A percentile compares a stretch with the other conserved stretches of the same genome.
Evolutionary conservation across 2,113 vertebrate species (phyloP).

Genomic region (Colossoma macropomum): DNA sequence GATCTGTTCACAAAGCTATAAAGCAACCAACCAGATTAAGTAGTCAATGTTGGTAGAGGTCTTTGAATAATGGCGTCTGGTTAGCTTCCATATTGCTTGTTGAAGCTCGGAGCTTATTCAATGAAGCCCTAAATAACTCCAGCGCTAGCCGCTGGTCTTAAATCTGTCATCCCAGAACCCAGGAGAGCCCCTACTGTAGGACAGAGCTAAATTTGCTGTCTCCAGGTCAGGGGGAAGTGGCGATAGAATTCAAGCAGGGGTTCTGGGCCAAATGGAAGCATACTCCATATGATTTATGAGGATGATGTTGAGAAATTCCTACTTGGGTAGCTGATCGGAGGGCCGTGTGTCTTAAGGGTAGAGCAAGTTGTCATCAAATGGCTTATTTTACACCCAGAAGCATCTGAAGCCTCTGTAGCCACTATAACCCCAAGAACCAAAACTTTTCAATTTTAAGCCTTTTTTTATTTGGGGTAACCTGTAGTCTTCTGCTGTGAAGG

Average conservation of each 20-base stretch:
- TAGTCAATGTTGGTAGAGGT: not conserved
- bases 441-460: not conserved
- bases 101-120: slow-evolving; percentile 46
- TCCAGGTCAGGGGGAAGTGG: slow-evolving; percentile 49
- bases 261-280: slow-evolving; percentile 54
- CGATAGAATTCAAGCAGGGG: slow-evolving; percentile 43
- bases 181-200: slow-evolving; percentile 60
- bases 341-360: slow-evolving; percentile 47
- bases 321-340: slow-evolving; percentile 51
- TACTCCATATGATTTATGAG: slow-evolving; percentile 69
- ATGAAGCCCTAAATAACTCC: slow-evolving; percentile 63
- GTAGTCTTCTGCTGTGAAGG: not conserved
- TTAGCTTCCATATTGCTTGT: slow-evolving; percentile 42
- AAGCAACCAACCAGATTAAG: not conserved
- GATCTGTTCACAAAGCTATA: not conserved
- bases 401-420: not conserved
- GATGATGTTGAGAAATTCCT: slow-evolving; percentile 54
- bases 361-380: slow-evolving; percentile 50
- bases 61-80: slow-evolving; percentile 48
- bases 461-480: not conserved
- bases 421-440: not conserved
- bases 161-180: slow-evolving; percentile 66
- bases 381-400: slow-evolving; percentile 20
- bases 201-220: slow-evolving; percentile 65
- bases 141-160: slow-evolving; percentile 63